These are phyloP conservation scores for Falco rusticolus DNA, from an alignment of 2,797 vertebrate species.

Conservation along the genomic window DNA sequence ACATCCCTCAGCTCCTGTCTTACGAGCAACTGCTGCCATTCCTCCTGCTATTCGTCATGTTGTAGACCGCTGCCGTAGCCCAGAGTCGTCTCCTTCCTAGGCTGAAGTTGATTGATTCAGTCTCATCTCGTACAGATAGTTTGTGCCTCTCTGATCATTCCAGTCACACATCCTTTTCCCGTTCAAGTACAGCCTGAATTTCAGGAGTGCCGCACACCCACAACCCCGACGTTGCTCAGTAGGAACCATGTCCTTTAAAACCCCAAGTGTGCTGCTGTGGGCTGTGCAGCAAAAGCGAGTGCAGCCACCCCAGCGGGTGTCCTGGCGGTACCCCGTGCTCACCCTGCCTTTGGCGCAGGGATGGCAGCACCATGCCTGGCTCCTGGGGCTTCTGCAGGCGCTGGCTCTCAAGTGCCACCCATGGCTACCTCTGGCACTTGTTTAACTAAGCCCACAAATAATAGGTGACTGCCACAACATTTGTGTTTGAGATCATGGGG, in stretches of 20 bases:
- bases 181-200: neutral
- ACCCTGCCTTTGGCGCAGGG: neutral
- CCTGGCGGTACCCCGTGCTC: neutral
- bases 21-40: neutral
- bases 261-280: neutral
- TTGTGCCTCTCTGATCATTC: neutral
- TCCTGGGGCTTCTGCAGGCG: neutral
- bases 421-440: neutral
- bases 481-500: neutral
- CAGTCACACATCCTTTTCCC: neutral
- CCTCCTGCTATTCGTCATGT: rapidly evolving
- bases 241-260: neutral
- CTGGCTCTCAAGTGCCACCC: neutral
- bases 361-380: neutral
- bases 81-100: neutral
- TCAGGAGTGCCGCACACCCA: neutral
- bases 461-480: neutral
- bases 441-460: neutral
- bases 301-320: neutral
- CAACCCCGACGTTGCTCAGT: rapidly evolving
- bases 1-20: neutral
- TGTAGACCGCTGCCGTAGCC: neutral
- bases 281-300: neutral
- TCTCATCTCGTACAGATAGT: neutral
- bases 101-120: neutral